Percentiles rank a stretch among this genome's conserved stretches.
Evolutionary conservation across 2,888 invertebrate genomes (phyloP).

Genomic region (Temnothorax ravouxi): DNA sequence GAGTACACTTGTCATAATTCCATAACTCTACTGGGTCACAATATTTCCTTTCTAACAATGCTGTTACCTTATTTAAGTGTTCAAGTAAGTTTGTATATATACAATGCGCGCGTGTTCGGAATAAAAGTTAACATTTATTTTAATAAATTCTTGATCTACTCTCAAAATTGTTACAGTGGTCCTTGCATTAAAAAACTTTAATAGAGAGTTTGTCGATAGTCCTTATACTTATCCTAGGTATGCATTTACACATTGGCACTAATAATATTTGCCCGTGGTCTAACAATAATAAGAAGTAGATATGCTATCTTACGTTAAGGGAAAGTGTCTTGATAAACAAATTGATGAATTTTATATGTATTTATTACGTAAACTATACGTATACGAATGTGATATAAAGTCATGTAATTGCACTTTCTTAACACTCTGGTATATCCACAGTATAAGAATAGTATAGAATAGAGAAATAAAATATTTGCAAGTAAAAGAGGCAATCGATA

Average conservation of each 20-base stretch:
- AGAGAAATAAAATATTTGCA: background rate
- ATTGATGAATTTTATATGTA: slow-evolving; percentile 60
- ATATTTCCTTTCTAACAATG: slow-evolving; percentile 72
- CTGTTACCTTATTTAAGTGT: slow-evolving; percentile 68
- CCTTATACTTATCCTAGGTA: slow-evolving; percentile 51
- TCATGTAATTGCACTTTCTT: slow-evolving; percentile 46
- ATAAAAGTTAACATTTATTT: slow-evolving; percentile 79
- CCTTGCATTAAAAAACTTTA: slow-evolving; percentile 79
- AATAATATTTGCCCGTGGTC: slow-evolving; percentile 60
- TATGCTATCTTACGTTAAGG: slow-evolving; percentile 67
- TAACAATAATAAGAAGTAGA: slow-evolving; percentile 71
- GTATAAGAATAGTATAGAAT: slow-evolving; percentile 12
- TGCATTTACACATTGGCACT: slow-evolving; percentile 61
- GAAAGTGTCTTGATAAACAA: slow-evolving; percentile 62
- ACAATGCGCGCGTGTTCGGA: slow-evolving; percentile 74
- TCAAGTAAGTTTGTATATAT: slow-evolving; percentile 79
- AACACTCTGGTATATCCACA: slow-evolving; percentile 52
- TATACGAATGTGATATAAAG: slow-evolving; percentile 49
- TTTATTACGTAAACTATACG: slow-evolving; percentile 21
- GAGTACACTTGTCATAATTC: slow-evolving; percentile 79
- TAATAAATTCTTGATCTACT: slow-evolving; percentile 77
- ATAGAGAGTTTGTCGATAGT: slow-evolving; percentile 68
- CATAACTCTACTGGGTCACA: slow-evolving; percentile 71
- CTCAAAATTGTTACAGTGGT: slow-evolving; percentile 79
- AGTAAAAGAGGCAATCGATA: background rate